phyloP scores from a whole-genome alignment of 2,797 vertebrate genomes.

The Enteromius paludinosus region DNA sequence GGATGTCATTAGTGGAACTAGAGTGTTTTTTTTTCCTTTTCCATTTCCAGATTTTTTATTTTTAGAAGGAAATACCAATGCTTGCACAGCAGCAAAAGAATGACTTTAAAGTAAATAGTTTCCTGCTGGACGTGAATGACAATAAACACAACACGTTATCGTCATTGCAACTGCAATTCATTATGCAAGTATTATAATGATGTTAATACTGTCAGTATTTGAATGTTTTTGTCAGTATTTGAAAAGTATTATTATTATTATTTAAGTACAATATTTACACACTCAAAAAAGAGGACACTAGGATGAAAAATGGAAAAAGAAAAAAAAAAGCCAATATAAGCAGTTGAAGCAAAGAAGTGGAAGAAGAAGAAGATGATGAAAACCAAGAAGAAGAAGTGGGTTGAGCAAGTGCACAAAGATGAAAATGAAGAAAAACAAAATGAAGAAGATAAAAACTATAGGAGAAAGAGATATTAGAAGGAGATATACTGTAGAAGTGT shows the following conservation, averaged over 20 bases:
- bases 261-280: neutral
- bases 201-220: neutral
- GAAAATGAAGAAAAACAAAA: neutral
- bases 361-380: neutral
- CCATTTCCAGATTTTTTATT: constrained; percentile 29
- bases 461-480: neutral
- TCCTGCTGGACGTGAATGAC: neutral
- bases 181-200: neutral
- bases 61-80: constrained; percentile 19
- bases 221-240: too few relatives aligned
- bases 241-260: too few relatives aligned
- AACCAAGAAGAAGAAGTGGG: neutral
- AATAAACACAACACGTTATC: neutral
- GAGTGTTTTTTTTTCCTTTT: constrained; percentile 44
- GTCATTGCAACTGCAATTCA: neutral
- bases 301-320: neutral
- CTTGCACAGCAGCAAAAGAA: neutral
- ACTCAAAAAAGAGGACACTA: neutral
- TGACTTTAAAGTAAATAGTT: neutral
- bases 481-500: neutral
- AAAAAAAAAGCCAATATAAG: too few relatives aligned
- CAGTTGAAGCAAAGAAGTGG: too few relatives aligned
- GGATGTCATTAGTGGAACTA: constrained; percentile 38
- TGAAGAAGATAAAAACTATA: neutral
- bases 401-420: neutral